Percentiles rank a stretch among this genome's conserved stretches.
Conservation (phyloP, 2,113 vertebrate genomes). For the Cyprinodon brontotheroides region DNA sequence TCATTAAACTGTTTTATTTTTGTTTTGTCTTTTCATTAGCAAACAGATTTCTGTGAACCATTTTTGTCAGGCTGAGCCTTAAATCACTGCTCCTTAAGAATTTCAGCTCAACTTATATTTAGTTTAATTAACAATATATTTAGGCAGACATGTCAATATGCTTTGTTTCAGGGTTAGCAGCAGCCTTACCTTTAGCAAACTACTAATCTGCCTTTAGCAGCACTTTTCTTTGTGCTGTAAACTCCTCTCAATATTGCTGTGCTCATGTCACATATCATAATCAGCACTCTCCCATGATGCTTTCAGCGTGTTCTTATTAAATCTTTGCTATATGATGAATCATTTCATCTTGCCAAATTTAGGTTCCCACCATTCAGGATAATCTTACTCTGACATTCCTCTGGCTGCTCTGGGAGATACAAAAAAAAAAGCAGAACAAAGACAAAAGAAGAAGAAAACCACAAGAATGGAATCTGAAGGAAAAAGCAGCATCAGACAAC, state of each 20-base stretch:
- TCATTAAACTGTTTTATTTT: neutral
- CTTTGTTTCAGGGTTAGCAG: neutral
- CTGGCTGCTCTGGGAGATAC: constrained; percentile 27
- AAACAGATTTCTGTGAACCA: neutral
- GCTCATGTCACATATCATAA: constrained; percentile 48
- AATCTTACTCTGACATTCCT: constrained; percentile 30
- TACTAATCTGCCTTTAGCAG: constrained; percentile 14
- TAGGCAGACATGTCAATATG: neutral
- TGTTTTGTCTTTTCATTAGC: too few relatives aligned
- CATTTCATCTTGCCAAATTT: constrained; percentile 34
- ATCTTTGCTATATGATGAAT: constrained; percentile 51
- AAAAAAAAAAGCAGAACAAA: neutral
- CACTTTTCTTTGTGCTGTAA: constrained; percentile 14
- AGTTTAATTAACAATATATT: too few relatives aligned
- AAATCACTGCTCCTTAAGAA: too few relatives aligned
- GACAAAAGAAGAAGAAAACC: constrained; percentile 15
- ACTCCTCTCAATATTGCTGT: constrained; percentile 13
- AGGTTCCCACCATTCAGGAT: constrained; percentile 20
- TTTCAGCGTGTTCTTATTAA: constrained; percentile 33
- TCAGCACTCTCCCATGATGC: constrained; percentile 23
- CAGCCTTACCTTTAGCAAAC: constrained; percentile 28
- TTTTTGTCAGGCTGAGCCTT: too few relatives aligned
- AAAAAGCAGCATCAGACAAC: constrained; percentile 34
- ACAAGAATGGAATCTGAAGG: constrained; percentile 46
- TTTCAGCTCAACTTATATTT: neutral